These are phyloP conservation scores for Spilogale gracilis DNA, from an alignment of 2,113 vertebrate genomes.

Conservation along the genomic window DNA sequence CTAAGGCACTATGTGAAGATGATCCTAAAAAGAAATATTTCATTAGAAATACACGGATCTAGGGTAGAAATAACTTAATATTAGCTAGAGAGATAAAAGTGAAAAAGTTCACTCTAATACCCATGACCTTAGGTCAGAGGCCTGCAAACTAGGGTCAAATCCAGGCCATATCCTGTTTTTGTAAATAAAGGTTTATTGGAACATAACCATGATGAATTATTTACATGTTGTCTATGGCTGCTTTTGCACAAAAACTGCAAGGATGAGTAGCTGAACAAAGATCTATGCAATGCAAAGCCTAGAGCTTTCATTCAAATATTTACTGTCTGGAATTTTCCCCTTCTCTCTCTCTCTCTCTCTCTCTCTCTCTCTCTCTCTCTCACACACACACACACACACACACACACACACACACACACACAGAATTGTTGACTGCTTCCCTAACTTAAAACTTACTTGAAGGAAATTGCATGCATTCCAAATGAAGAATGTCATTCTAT, in stretches of 20 bases:
- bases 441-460: background rate
- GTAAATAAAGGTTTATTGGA: background rate
- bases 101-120: background rate
- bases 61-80: background rate
- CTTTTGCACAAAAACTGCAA: background rate
- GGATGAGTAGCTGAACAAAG: background rate
- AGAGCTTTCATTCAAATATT: background rate
- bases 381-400: background rate
- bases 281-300: background rate
- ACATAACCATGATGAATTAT: background rate
- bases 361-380: background rate
- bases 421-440: background rate
- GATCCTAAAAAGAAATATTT: background rate
- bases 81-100: background rate
- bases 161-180: background rate
- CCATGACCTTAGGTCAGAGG: background rate
- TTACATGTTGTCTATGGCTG: too few species aligned
- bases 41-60: background rate
- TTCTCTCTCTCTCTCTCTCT: background rate
- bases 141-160: background rate
- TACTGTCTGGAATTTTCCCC: background rate
- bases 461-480: background rate
- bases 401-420: background rate
- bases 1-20: background rate
- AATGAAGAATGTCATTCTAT: background rate